Conservation (phyloP, 2,113 vertebrate genomes). For the Axis porcinus region DNA sequence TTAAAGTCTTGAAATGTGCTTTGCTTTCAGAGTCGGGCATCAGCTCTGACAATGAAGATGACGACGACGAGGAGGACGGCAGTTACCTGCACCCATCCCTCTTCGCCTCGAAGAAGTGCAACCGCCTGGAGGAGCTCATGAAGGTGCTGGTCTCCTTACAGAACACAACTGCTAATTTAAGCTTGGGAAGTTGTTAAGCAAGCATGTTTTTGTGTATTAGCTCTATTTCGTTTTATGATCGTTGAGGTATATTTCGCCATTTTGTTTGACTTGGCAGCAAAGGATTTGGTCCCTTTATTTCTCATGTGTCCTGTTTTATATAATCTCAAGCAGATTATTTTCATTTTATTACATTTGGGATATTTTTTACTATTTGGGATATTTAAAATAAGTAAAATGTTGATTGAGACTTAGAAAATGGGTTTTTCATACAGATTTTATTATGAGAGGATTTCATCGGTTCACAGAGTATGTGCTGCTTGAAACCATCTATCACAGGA, state of each 20-base stretch:
- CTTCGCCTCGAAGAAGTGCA: conserved; percentile 92
- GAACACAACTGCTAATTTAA: not conserved
- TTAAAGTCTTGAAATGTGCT: not conserved
- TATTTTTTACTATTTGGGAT: not conserved
- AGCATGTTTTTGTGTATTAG: not conserved
- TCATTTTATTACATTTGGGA: not conserved
- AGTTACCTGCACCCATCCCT: conserved; percentile 96
- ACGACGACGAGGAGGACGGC: conserved; percentile 87
- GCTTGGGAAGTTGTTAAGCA: not conserved
- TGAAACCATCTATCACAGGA: not conserved
- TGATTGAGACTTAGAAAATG: not conserved
- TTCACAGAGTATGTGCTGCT: not conserved
- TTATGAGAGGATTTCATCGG: not conserved
- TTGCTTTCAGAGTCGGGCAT: conserved; percentile 66
- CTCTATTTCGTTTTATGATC: not conserved
- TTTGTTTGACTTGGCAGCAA: not conserved
- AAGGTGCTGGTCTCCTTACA: conserved; percentile 80
- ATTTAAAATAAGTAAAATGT: not conserved
- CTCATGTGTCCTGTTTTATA: not conserved
- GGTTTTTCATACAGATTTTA: not conserved
- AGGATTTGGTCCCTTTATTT: not conserved
- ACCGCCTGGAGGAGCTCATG: conserved; percentile 93
- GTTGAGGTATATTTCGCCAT: fast-evolving
- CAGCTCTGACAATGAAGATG: conserved; percentile 79
- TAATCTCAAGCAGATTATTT: not conserved